Percentiles rank a stretch among this genome's conserved stretches.
These are phyloP conservation scores for Aspidoscelis tigris DNA, from an alignment of 2,113 vertebrate genomes.

Conservation along the genomic window DNA sequence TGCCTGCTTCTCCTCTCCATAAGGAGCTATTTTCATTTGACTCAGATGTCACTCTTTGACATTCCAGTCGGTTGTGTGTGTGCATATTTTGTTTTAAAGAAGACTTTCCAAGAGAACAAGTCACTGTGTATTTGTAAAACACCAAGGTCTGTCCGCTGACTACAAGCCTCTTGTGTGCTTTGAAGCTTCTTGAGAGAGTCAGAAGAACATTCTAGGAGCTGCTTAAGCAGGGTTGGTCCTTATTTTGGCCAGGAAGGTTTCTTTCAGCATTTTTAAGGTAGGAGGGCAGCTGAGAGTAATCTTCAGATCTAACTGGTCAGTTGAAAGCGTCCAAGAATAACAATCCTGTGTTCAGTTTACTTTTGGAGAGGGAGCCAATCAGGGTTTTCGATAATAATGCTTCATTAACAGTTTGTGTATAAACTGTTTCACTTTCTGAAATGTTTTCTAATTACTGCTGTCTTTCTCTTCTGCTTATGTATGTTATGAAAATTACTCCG, in stretches of 20 bases:
- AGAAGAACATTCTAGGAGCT: background rate
- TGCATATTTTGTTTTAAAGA: background rate
- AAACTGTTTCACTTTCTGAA: conserved; percentile 38
- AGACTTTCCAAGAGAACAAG: background rate
- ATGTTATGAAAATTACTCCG: conserved; percentile 57
- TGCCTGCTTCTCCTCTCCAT: background rate
- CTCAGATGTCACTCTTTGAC: conserved; percentile 38
- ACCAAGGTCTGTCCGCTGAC: background rate
- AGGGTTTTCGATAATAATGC: conserved; percentile 58
- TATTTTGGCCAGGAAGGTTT: background rate
- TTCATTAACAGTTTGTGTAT: conserved; percentile 64
- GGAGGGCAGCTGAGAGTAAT: background rate
- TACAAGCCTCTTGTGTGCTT: background rate
- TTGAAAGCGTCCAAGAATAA: conserved; percentile 52
- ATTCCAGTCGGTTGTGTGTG: conserved; percentile 15
- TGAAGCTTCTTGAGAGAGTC: background rate
- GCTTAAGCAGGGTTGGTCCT: background rate
- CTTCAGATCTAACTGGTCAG: conserved; percentile 30
- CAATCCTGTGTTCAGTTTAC: conserved; percentile 33
- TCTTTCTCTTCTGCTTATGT: conserved; percentile 22
- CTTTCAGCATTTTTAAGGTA: too few species aligned
- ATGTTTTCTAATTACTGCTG: conserved; percentile 60
- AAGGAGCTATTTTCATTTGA: background rate
- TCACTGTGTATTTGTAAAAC: background rate
- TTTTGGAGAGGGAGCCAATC: conserved; percentile 44